Evolutionary conservation across 2,797 vertebrate species (phyloP).

Genomic region (Onychomys arenicola): DNA sequence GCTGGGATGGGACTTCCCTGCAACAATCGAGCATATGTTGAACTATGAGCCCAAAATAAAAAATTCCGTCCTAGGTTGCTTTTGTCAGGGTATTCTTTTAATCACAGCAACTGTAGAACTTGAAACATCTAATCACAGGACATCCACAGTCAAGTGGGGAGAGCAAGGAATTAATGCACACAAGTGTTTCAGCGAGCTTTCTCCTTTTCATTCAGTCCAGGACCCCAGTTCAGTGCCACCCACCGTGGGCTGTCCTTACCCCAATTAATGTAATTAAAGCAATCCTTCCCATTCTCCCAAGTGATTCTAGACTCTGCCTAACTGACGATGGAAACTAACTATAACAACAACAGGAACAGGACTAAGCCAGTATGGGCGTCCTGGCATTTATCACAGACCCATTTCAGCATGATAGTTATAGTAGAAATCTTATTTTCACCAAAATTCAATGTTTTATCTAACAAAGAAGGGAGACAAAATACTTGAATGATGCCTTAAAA

Average conservation of each 20-base stretch:
- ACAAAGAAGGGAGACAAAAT: constrained; percentile 13
- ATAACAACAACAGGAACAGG: neutral
- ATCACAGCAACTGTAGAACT: neutral
- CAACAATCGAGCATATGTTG: neutral
- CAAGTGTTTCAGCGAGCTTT: too few species aligned
- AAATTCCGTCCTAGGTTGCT: neutral
- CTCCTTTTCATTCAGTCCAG: neutral
- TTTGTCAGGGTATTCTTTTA: neutral
- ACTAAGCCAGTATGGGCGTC: neutral
- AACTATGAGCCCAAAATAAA: neutral
- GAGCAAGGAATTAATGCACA: neutral
- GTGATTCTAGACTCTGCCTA: neutral
- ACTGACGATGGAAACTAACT: neutral
- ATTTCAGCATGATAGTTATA: neutral
- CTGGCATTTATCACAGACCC: neutral
- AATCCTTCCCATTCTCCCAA: neutral
- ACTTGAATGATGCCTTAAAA: neutral
- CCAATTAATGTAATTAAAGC: neutral
- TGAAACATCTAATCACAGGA: neutral
- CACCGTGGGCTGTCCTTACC: neutral
- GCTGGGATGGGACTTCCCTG: neutral
- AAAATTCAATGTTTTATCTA: constrained; percentile 4
- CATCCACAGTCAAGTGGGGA: neutral
- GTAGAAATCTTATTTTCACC: neutral
- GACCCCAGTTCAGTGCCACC: too few species aligned